Base-by-base conservation (phyloP, 2,797 vertebrate species). In the Ctenopoma kingsleyae region DNA sequence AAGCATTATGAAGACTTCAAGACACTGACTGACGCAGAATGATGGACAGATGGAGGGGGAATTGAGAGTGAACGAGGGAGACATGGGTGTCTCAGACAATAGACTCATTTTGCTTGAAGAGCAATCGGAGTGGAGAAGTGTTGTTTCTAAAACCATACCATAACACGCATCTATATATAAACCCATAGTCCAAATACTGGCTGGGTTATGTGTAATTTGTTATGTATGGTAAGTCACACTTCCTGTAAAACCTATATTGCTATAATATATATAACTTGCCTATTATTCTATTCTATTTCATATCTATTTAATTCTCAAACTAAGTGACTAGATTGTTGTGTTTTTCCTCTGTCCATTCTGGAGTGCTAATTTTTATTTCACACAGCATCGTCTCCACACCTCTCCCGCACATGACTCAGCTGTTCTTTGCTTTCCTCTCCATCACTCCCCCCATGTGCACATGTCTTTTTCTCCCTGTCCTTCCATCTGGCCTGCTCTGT, bases 371-470 rank as follows among this genome's bases (percentile, higher is more conserved):
- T 86, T 71, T 41, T 71, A 52, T 75, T 78, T 83, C 77, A 71
- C 81, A 49, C 71, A 66, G 71, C 49, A 70, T 89, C 60, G 55
- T 81, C 60, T 78, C 71, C 71, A 88, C 86, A 89, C 86, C 83
- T 92, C 86, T 86, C 75, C 58, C 15, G 20, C 74, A 80, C 82
- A 85, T 86, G 88, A 91, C 90, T 92, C 89, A 89, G 89, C 84
- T 76, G 75, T 85, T 84, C 70, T 73, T 79, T 82, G 58, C 73
- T 81, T 44, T 67, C 76, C 65, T 61, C 78, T 66, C 76, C 65
- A 68, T 81, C 71, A 61, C 62, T 59, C 47, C 88, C 83, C 47
- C 88, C 83, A 85, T 90, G 85, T 90, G 88, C 60, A 75, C 78
- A 57, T 57, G 44, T 62, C 78, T 81, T 78, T 67, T 71, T 80